phyloP scores from a whole-genome alignment of 2,888 invertebrate genomes.

The Eumerus sabulonum region DNA sequence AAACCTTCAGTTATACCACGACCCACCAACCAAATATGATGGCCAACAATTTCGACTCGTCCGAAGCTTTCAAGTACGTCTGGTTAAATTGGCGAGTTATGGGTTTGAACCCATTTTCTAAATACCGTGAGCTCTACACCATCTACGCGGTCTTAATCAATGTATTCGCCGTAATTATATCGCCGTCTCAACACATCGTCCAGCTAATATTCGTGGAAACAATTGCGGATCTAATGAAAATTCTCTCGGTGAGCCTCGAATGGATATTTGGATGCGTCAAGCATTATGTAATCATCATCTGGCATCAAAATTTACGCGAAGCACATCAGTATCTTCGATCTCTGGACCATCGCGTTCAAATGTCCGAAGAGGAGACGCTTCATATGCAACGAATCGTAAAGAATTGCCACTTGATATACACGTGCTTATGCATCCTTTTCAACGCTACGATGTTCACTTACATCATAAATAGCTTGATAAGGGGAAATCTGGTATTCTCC shows the following conservation, averaged over 20 bases:
- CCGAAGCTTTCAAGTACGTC: conserved; percentile 64
- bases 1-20: too few species aligned
- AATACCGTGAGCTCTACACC: conserved; percentile 40
- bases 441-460: conserved; percentile 44
- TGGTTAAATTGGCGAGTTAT: conserved; percentile 67
- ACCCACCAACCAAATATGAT: too few species aligned
- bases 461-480: conserved; percentile 49
- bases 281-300: conserved; percentile 37
- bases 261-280: conserved; percentile 55
- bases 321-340: conserved; percentile 36
- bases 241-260: conserved; percentile 65
- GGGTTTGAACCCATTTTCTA: conserved; percentile 60
- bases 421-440: conserved; percentile 39
- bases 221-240: conserved; percentile 47
- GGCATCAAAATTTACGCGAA: conserved; percentile 31
- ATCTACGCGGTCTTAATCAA: conserved; percentile 55
- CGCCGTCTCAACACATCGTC: conserved; percentile 45
- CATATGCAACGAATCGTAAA: conserved; percentile 54
- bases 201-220: conserved; percentile 50
- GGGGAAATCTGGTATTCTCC: conserved; percentile 57
- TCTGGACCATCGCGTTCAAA: conserved; percentile 65
- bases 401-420: conserved; percentile 46
- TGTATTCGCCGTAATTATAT: conserved; percentile 29
- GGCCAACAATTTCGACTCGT: conserved; percentile 66
- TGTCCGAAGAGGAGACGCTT: conserved; percentile 45